Base-by-base conservation (phyloP, 2,888 invertebrate species). In the Uropetala carovei region DNA sequence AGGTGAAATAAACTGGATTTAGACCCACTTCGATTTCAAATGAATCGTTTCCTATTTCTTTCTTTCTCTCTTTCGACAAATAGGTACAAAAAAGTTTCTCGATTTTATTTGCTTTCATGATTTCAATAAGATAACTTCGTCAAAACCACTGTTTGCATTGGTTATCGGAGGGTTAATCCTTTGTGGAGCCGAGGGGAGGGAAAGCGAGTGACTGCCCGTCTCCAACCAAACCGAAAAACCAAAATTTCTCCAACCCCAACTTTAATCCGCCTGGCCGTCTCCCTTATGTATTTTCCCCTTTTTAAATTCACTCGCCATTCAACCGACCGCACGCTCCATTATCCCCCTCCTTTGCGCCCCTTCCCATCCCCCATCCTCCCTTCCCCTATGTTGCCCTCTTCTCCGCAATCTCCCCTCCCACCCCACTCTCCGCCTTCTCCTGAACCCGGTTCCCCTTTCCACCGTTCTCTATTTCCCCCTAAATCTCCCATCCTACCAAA, bases 291-390 rank as follows among this genome's bases (percentile, higher is more conserved):
- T 43, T 43, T 43, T 83, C 56, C 18, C 43, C 56, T 83, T 83
- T 10, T 83, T 83, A 83, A 83, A 57, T 83, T 83, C 56, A 83
- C 83, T 75, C 83, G 83, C 56, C 56, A 83, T 83, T 83, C 83
- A 14, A 83, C 83, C 43, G 83, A 83, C 83, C 83, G 57, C 83
- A 43, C 43, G 83, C 83, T 64, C n/a, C 64, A 83, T 83, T 83
- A 83, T 83, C 83, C 83, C 83, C 14, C 83, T 30, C 83, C 64
- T 7, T 11, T 18, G 16, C 83, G 5, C 43, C 83, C 83, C 83
- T 56, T 56, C 82, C 30, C 22, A 30, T 30, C 16, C 82, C 81
- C 82, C 1, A 11, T 64, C 13, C 82, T 56, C 83, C 14, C 57
- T 16, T 83, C 83, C 43, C 7, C 27, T 43, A 16, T 11, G 13